Percentiles rank a stretch among this genome's conserved stretches.
Conservation (phyloP, 2,888 invertebrate genomes). For the Rotaria magnacalcarata region DNA sequence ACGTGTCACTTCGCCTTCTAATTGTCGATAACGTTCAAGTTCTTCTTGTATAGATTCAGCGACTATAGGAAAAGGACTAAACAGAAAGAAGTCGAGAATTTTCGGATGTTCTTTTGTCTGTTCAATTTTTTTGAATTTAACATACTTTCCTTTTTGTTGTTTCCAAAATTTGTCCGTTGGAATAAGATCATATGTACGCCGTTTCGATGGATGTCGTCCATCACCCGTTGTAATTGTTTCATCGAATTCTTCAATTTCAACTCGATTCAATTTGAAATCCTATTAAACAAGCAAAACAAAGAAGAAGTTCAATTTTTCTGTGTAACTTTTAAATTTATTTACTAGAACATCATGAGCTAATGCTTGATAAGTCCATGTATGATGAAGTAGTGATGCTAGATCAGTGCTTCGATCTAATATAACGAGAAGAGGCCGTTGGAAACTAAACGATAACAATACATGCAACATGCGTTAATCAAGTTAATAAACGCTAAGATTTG, state of each 20-base stretch:
- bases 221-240: constrained; percentile 46
- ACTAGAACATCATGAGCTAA: constrained; percentile 84
- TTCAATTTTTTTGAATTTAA: too few species aligned
- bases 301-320: too few species aligned
- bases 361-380: constrained; percentile 99
- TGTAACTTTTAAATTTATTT: background rate
- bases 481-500: too few species aligned
- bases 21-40: constrained; percentile 82
- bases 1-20: constrained; percentile 92
- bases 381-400: constrained; percentile 93
- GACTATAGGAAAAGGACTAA: constrained; percentile 67
- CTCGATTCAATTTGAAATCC: constrained; percentile 77
- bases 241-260: constrained; percentile 67
- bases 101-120: too few species aligned
- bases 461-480: too few species aligned
- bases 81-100: constrained; percentile 17
- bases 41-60: constrained; percentile 98
- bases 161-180: constrained; percentile 84
- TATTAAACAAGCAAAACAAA: background rate
- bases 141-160: constrained; percentile 76
- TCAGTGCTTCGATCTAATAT: constrained; percentile 88
- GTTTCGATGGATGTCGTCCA: background rate
- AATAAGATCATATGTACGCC: constrained; percentile 40
- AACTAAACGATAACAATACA: background rate
- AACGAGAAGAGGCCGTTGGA: constrained; percentile 81